A percentile compares a stretch with the other conserved stretches of the same genome.
Evolutionary conservation across 2,888 invertebrate species (phyloP).

Genomic region (Taphrorychus bicolor): DNA sequence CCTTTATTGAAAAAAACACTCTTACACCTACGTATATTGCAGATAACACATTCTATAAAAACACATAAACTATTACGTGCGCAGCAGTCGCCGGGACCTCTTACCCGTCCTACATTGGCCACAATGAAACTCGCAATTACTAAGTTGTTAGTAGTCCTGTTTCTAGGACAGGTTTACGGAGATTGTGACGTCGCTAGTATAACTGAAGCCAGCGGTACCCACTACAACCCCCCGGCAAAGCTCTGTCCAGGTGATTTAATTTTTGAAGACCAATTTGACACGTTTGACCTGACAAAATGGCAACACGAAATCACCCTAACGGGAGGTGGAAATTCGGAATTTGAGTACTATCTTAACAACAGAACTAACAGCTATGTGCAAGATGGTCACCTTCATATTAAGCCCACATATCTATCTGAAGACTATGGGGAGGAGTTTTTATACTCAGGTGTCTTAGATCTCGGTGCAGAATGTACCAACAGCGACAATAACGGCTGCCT

Average conservation of each 20-base stretch:
- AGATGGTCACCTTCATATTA: slow-evolving; percentile 66
- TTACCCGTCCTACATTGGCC: not conserved
- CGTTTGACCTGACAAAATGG: slow-evolving; percentile 68
- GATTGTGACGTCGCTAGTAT: slow-evolving; percentile 19
- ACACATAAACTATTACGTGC: not conserved
- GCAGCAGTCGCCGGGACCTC: not conserved
- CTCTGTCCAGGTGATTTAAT: slow-evolving; percentile 67
- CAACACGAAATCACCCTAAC: slow-evolving; percentile 70
- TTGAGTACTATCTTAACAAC: slow-evolving; percentile 74
- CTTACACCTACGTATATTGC: no score
- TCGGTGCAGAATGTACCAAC: slow-evolving; percentile 63
- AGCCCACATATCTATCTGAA: slow-evolving; percentile 67
- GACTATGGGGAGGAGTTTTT: slow-evolving; percentile 65
- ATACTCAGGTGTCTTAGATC: slow-evolving; percentile 62
- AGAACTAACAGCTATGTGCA: slow-evolving; percentile 69
- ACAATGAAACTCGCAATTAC: not conserved
- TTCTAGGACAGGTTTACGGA: not conserved
- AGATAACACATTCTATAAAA: not conserved
- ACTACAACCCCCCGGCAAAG: not conserved
- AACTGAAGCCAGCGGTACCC: slow-evolving; percentile 24
- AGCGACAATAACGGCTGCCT: slow-evolving; percentile 63
- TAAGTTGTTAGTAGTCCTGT: not conserved
- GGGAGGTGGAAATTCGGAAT: slow-evolving; percentile 72
- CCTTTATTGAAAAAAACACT: no score
- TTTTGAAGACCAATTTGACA: slow-evolving; percentile 69